A percentile compares a stretch with the other conserved stretches of the same genome.
These are phyloP conservation scores for Pantherophis vulpinus DNA, from an alignment of 2,797 vertebrate species.

Conservation along the genomic window DNA sequence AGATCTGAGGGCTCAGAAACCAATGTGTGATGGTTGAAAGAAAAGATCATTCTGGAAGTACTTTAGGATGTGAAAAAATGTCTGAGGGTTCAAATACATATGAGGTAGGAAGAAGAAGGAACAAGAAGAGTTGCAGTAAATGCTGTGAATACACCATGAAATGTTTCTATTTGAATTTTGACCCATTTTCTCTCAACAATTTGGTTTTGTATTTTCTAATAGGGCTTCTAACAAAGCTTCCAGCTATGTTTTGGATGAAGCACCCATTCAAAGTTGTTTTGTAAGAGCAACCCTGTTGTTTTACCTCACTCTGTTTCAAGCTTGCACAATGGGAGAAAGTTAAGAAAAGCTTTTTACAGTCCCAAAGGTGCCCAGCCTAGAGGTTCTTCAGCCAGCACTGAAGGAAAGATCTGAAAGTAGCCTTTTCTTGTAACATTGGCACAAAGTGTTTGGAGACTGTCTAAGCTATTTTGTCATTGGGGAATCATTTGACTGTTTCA, in stretches of 20 bases:
- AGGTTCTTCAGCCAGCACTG: not conserved
- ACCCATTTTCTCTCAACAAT: not conserved
- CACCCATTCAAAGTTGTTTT: not conserved
- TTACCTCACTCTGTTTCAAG: not conserved
- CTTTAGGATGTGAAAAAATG: constrained; percentile 15
- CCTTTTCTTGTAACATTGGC: not conserved
- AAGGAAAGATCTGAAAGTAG: not conserved
- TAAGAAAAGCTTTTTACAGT: not conserved
- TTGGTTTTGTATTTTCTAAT: not conserved
- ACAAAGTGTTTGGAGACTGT: not conserved
- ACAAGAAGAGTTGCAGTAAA: constrained; percentile 43
- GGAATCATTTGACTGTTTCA: not conserved
- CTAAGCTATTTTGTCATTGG: not conserved
- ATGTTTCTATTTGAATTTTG: constrained; percentile 44
- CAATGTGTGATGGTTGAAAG: not conserved
- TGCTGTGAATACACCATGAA: constrained; percentile 36
- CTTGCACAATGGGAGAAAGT: not conserved
- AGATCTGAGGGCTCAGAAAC: not conserved
- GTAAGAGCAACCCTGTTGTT: not conserved
- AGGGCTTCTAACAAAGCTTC: not conserved
- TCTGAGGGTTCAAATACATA: constrained; percentile 20
- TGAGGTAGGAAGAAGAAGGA: constrained; percentile 42
- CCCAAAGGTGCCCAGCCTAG: not conserved
- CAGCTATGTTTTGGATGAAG: not conserved
- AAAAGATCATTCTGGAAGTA: constrained; percentile 24